phyloP scores from a whole-genome alignment of 2,888 invertebrate species.

The Melinaea menophilus region DNA sequence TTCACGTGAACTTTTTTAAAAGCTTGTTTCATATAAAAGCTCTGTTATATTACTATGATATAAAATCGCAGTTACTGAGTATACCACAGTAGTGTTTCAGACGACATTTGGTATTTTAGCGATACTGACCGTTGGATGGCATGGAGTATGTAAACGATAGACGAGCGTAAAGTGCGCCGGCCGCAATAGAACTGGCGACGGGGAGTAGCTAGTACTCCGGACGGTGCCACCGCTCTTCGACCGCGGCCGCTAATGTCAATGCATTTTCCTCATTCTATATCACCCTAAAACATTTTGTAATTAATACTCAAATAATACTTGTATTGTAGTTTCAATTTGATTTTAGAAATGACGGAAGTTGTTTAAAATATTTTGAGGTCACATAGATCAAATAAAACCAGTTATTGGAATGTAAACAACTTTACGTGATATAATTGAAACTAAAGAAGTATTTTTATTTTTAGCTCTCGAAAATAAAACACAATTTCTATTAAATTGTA shows the following conservation, averaged over 20 bases:
- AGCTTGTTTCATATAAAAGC: not conserved
- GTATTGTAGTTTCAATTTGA: not conserved
- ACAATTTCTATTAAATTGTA: too few species aligned
- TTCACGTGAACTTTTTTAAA: conserved; percentile 11
- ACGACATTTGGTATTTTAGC: not conserved
- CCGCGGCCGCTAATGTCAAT: conserved; percentile 6
- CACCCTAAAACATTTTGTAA: not conserved
- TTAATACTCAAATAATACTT: not conserved
- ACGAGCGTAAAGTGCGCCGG: conserved; percentile 9
- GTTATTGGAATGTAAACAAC: not conserved
- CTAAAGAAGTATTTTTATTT: not conserved
- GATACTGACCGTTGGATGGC: conserved; percentile 32
- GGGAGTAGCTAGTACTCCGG: conserved; percentile 17
- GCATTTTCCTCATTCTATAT: not conserved
- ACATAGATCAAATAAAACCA: not conserved
- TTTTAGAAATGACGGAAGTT: conserved; percentile 3
- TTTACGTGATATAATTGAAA: not conserved
- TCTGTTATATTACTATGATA: not conserved
- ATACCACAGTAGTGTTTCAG: too few species aligned
- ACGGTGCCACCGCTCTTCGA: conserved; percentile 7
- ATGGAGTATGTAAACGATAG: conserved; percentile 16
- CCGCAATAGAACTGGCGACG: conserved; percentile 10
- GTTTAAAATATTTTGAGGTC: not conserved
- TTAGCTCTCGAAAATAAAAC: too few species aligned
- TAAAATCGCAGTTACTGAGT: not conserved